Evolutionary conservation across 2,113 vertebrate genomes (phyloP).

Genomic region (Lagopus leucura): DNA sequence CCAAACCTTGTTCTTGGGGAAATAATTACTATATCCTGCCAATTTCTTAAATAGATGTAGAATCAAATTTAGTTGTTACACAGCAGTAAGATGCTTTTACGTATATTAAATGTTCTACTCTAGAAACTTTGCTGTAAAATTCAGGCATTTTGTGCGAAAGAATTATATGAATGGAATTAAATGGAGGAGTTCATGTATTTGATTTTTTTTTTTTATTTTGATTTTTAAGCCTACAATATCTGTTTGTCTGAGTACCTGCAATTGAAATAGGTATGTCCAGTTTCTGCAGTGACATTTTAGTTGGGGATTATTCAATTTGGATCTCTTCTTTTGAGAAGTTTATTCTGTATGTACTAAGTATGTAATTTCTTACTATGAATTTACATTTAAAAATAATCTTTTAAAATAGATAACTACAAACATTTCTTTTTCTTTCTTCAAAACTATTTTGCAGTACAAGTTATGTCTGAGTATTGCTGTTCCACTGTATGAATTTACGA

Average conservation of each 20-base stretch:
- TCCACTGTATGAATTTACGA: no score
- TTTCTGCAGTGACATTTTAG: background rate
- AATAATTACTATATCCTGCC: slow-evolving; percentile 5
- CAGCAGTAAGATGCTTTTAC: background rate
- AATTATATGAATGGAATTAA: background rate
- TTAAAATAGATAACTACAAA: background rate
- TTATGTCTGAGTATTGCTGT: background rate
- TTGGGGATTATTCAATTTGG: background rate
- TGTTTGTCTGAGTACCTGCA: background rate
- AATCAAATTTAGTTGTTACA: background rate
- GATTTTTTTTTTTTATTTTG: no score
- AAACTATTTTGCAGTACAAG: background rate
- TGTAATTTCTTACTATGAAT: background rate
- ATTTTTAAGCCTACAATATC: background rate
- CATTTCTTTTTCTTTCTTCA: background rate
- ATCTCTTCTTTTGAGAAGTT: background rate
- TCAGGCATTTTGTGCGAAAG: background rate
- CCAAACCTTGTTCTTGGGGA: slow-evolving; percentile 21
- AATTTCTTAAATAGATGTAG: slow-evolving; percentile 12
- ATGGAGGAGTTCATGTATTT: background rate
- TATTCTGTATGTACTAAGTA: background rate
- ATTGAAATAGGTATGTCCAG: background rate
- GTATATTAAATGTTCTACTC: background rate
- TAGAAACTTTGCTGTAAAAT: background rate
- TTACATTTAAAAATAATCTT: background rate